Evolutionary conservation across 2,888 invertebrate species (phyloP).

Genomic region (Protophormia terraenovae): DNA sequence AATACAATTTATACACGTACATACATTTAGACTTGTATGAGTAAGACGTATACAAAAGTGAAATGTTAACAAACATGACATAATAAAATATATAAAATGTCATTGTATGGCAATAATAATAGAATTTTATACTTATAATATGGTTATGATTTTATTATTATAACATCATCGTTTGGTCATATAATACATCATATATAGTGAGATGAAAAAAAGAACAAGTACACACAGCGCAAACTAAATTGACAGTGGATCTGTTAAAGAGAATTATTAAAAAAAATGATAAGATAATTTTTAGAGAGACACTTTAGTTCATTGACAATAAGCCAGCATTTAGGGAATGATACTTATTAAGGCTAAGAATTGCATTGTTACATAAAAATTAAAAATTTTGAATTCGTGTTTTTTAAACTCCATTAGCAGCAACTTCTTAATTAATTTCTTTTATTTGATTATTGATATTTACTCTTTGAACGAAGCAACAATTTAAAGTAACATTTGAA

Average conservation of each 20-base stretch:
- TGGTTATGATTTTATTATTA: slow-evolving; percentile 40
- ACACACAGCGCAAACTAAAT: not conserved
- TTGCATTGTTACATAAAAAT: too few species aligned
- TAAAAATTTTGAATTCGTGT: too few species aligned
- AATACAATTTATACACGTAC: not conserved
- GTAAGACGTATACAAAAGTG: not conserved
- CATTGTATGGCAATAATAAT: slow-evolving; percentile 43
- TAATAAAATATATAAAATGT: slow-evolving; percentile 30
- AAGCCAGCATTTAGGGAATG: too few species aligned
- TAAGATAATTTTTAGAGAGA: too few species aligned
- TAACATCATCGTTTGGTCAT: not conserved
- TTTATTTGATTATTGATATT: too few species aligned
- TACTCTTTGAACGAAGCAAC: too few species aligned
- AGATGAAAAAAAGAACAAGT: not conserved
- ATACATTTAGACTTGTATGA: not conserved
- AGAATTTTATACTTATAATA: slow-evolving; percentile 31
- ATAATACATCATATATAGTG: not conserved
- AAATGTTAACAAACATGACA: slow-evolving; percentile 26
- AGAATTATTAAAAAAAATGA: not conserved
- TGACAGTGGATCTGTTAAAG: not conserved
- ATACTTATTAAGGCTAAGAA: too few species aligned
- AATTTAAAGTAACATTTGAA: too few species aligned
- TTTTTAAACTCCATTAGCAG: too few species aligned
- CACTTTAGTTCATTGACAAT: too few species aligned
- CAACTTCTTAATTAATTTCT: too few species aligned